Percentiles rank a stretch among this genome's conserved stretches.
phyloP scores from a whole-genome alignment of 2,888 invertebrate genomes.

The Andrena praecox region DNA sequence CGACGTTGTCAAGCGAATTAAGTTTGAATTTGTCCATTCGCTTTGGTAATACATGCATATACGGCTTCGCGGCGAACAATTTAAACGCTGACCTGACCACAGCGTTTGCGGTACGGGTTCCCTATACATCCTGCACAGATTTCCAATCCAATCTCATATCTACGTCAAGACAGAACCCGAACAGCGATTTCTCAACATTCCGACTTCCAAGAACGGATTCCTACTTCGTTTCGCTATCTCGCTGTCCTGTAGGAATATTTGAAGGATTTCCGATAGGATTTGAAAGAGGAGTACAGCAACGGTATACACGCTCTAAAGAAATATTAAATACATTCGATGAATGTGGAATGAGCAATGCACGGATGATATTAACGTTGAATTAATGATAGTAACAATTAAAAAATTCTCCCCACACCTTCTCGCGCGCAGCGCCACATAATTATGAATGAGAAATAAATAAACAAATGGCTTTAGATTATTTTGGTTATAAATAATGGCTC shows the following conservation, averaged over 20 bases:
- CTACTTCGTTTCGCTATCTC: slow-evolving; percentile 38
- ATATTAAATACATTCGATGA: slow-evolving; percentile 5
- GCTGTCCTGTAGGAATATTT: slow-evolving; percentile 34
- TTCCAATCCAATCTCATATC: slow-evolving; percentile 50
- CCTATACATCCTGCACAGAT: slow-evolving; percentile 22
- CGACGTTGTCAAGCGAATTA: background rate
- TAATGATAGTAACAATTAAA: background rate
- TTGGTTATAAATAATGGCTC: no score
- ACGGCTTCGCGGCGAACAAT: slow-evolving; percentile 21
- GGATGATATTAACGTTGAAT: background rate
- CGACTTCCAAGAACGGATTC: slow-evolving; percentile 34
- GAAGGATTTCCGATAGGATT: slow-evolving; percentile 46
- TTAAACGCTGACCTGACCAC: slow-evolving; percentile 17
- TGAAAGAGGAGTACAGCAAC: slow-evolving; percentile 8
- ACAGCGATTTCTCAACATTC: slow-evolving; percentile 51
- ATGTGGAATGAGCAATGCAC: background rate
- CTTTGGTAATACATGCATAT: slow-evolving; percentile 1
- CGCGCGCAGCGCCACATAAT: no score
- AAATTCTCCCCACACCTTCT: no score
- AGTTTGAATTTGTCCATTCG: background rate
- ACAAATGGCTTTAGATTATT: no score
- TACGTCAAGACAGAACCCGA: slow-evolving; percentile 45
- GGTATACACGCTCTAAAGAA: background rate
- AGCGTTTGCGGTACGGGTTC: slow-evolving; percentile 25
- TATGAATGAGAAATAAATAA: no score